phyloP scores from a whole-genome alignment of 2,113 vertebrate species.

The Arothron firmamentum region DNA sequence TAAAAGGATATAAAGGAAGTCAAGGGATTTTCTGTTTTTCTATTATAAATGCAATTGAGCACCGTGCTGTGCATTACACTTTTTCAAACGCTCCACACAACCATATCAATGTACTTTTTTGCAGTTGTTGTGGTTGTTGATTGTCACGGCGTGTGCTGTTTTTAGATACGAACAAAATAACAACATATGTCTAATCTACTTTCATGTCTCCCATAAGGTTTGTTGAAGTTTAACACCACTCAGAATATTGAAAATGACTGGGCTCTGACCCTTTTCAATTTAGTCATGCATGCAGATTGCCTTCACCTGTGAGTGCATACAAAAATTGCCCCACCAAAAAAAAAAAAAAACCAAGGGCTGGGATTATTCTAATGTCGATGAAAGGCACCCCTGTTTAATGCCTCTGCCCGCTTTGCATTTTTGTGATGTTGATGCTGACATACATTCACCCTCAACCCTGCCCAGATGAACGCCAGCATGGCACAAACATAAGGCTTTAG shows the following conservation, averaged over 20 bases:
- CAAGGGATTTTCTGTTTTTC: too few relatives aligned
- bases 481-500: conserved; percentile 52
- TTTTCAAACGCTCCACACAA: too few relatives aligned
- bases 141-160: background rate
- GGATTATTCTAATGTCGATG: conserved; percentile 67
- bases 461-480: conserved; percentile 11
- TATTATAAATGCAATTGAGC: too few relatives aligned
- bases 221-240: conserved; percentile 42
- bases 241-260: conserved; percentile 64
- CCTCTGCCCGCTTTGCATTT: conserved; percentile 58
- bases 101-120: too few relatives aligned
- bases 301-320: conserved; percentile 11
- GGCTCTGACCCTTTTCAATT: conserved; percentile 48
- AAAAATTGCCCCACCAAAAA: background rate
- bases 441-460: conserved; percentile 34
- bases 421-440: conserved; percentile 49
- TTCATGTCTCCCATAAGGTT: conserved; percentile 36
- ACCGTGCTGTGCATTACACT: too few relatives aligned
- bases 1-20: too few relatives aligned
- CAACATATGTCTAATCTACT: conserved; percentile 37
- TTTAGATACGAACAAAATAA: conserved; percentile 29
- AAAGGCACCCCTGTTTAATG: conserved; percentile 65
- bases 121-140: too few relatives aligned
- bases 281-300: conserved; percentile 51
- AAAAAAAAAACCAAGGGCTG: conserved; percentile 27